Evolutionary conservation across 1,140 invertebrate genomes (phyloP), one percentile per base, ranked within the genome.

Genomic region (Potamilus streckersoni): DNA sequence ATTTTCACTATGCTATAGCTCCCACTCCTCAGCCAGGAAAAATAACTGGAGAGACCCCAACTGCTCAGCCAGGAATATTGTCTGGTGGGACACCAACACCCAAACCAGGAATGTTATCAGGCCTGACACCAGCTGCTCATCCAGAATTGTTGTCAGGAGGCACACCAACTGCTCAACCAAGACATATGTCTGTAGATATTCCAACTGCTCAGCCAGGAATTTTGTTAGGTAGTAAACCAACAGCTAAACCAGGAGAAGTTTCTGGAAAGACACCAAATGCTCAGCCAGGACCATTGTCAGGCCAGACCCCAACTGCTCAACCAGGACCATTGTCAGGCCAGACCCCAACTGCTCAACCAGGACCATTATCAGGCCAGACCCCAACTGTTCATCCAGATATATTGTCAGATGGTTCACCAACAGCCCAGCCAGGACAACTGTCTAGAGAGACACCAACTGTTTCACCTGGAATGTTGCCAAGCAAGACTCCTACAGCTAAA

Each of bases 321-420:
- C 75, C 75, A 72, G 38, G 55, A 1, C 15, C 63, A 15, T 15
- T 31, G 19, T 27, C 64, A 2, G 76, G 71, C 27, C 19, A 55
- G 13, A n/a, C 56, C 61, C 69, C 75, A 58, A 71, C 58, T 59
- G 69, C 62, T 56, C 65, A n/a, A n/a, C 66, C 75, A 61, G 55
- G 31, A 59, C n/a, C 27, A 4, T 31, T 31, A 1, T 20, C 60
- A 57, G 73, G 68, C 27, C 19, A 55, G 13, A n/a, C 56, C 61
- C 69, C 75, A 60, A 72, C 69, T 31, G 75, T 65, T 63, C 60
- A 72, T n/a, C 75, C 75, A 72, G 38, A 27, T 5, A 19, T 69
- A 15, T 15, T 31, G 19, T 27, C 64, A 2, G 76, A 66, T 19
- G 49, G 60, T 17, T 20, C 64, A 62, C 76, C 76, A 57, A 62